These are phyloP conservation scores for Exocentrus adspersus DNA, from an alignment of 2,888 invertebrate genomes.

Conservation along the genomic window DNA sequence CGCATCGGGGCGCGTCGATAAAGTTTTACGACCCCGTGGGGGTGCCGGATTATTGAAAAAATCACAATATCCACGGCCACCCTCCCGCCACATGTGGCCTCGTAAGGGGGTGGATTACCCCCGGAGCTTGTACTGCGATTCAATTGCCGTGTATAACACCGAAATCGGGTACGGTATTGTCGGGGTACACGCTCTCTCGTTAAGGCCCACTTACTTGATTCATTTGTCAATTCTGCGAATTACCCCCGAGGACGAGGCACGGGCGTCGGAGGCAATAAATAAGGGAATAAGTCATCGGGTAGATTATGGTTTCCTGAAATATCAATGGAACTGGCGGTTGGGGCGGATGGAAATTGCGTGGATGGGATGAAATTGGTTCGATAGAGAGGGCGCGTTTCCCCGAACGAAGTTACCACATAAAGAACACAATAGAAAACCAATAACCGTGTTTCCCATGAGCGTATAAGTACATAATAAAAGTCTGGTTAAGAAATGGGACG, in stretches of 20 bases:
- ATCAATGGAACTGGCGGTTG: not conserved
- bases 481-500: too few relatives aligned
- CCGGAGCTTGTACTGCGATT: constrained; percentile 30
- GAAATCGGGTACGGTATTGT: constrained; percentile 41
- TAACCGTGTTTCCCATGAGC: too few relatives aligned
- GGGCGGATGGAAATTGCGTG: not conserved
- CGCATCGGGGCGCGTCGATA: not conserved
- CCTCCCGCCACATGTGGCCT: constrained; percentile 12
- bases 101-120: constrained; percentile 30
- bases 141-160: constrained; percentile 40
- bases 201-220: constrained; percentile 10
- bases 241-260: not conserved
- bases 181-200: constrained; percentile 27
- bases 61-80: not conserved
- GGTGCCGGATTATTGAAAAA: not conserved
- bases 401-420: too few relatives aligned
- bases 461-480: too few relatives aligned
- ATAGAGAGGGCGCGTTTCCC: not conserved
- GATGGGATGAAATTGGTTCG: not conserved
- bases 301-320: not conserved
- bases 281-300: not conserved
- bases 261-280: not conserved
- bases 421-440: too few relatives aligned
- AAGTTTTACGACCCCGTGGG: not conserved
- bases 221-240: constrained; percentile 4